Base-by-base conservation (phyloP, 2,888 invertebrate genomes). In the Rutpela maculata region DNA sequence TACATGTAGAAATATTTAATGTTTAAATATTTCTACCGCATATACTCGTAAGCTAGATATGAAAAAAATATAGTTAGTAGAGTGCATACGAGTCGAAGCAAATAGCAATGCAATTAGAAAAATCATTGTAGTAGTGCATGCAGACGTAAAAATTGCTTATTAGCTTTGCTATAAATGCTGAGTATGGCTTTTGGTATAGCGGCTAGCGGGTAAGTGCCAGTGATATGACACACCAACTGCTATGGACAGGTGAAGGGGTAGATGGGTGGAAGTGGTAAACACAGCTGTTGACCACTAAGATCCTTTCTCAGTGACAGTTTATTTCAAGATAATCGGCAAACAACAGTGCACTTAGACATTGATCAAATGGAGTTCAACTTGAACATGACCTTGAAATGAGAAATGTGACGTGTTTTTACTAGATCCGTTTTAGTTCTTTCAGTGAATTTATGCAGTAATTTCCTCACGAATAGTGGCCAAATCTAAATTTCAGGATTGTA, bases 141-240 rank as follows among this genome's bases (percentile, higher is more conserved):
- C 19, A 22, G 43, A 35, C 57, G 68, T n/a, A 31, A 70, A 35
- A 31, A 60, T 38, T 22, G 70, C 59, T 70, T 60, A 31, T 35
- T 43, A 22, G 70, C 60, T 70, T 60, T 15, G 60, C 70, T 67
- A n/a, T 67, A 67, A 35, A 67, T 17, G 67, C 67, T 67, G 55
- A 56, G n/a, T 67, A 67, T 55, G n/a, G 65, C 65, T 66, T 50
- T 66, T 18, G 18, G 50, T 38, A 26, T n/a, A 26, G 67, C 67
- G 26, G 67, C 55, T 67, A 67, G 22, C 26, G 55, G 67, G 26
- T 50, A 50, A 15, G 15, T 50, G n/a, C n/a, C n/a, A n/a, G n/a
- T n/a, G n/a, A n/a, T n/a, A n/a, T 50, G 22, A 70, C 1, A 57
- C 69, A 63, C 55, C 26, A 55, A 63, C 26, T 63, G 67, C 50